Evolutionary conservation across 2,797 vertebrate species (phyloP), one percentile per base, ranked within the genome.

Genomic region (Pelobates cultripes): DNA sequence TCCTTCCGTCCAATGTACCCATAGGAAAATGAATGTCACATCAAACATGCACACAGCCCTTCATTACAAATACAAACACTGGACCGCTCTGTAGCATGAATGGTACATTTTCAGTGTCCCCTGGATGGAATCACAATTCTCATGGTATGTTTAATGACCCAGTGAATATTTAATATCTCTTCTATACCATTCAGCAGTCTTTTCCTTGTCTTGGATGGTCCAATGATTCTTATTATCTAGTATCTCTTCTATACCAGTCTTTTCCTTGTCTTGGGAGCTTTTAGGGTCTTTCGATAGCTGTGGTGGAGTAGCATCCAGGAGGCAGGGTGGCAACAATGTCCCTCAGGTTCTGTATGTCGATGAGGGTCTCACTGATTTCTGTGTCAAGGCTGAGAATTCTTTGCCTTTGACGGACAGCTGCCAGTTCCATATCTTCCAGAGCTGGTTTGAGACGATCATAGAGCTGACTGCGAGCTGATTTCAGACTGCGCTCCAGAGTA

Each of bases 281-380:
- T 94, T 89, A 96, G 0, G 95, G 93, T 15, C 90, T 88, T 73
- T 97, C 96, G 0, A 93, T 93, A 67, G 94, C 92, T 3, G 90
- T 88, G 41, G 88, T 91, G 70, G 96, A 98, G 85, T 86, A 97
- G 89, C 98, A 99, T 66, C 93, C 94, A 0, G 14, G 4, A 15
- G 98, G 98, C 86, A 99, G 84, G 47, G 83, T 87, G 0, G 3
- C 77, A 60, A 89, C 86, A 77, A 99, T 96, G 15, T 95, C 88
- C 86, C 96, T 90, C 87, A 99, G 91, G 93, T 99, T 99, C 43
- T 80, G 78, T 63, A 99, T 95, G 84, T 99, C 96, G 0, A 60
- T 82, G 85, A 95, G 87, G 86, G 98, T 93, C 78, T 83, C 87
- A 1, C 91, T 87, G 0, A 99, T 96, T 89, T 94, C 95, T 6